A percentile compares a stretch with the other conserved stretches of the same genome.
Conservation (phyloP, 1,140 invertebrate species). For the Cephus cinctus region DNA sequence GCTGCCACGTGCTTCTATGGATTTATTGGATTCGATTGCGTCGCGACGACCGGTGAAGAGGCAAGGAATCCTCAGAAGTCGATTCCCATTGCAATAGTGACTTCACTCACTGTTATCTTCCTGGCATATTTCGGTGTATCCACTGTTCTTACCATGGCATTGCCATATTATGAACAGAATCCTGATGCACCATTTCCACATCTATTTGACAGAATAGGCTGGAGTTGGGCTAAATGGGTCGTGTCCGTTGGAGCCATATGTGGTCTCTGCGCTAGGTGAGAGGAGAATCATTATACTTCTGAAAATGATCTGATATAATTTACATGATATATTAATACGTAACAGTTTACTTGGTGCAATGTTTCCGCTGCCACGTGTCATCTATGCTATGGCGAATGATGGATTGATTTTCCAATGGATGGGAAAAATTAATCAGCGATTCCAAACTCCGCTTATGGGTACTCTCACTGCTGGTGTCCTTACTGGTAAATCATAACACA, state of each 20-base stretch:
- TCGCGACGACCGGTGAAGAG: slow-evolving; percentile 83
- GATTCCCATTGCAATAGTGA: slow-evolving; percentile 86
- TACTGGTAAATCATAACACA: slow-evolving; percentile 58
- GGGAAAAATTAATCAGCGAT: slow-evolving; percentile 66
- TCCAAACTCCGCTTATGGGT: slow-evolving; percentile 78
- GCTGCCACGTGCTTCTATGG: slow-evolving; percentile 90
- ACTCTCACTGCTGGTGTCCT: slow-evolving; percentile 75
- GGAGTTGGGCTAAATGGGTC: slow-evolving; percentile 71
- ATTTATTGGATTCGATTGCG: slow-evolving; percentile 88
- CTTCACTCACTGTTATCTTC: slow-evolving; percentile 80
- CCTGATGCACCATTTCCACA: slow-evolving; percentile 69
- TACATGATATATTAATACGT: slow-evolving; percentile 1
- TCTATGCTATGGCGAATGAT: slow-evolving; percentile 87
- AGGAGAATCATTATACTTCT: slow-evolving; percentile 3
- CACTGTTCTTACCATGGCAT: slow-evolving; percentile 81
- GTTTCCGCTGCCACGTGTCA: slow-evolving; percentile 81
- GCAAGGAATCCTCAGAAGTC: slow-evolving; percentile 84
- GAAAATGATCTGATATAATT: background rate
- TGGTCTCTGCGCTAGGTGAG: slow-evolving; percentile 69
- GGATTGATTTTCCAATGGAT: slow-evolving; percentile 78
- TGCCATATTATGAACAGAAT: slow-evolving; percentile 82
- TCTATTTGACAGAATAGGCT: slow-evolving; percentile 70
- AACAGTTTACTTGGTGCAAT: slow-evolving; percentile 78
- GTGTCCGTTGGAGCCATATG: slow-evolving; percentile 76
- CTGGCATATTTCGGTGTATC: slow-evolving; percentile 87